Conservation (phyloP, 2,113 vertebrate species). For the Odocoileus virginianus region DNA sequence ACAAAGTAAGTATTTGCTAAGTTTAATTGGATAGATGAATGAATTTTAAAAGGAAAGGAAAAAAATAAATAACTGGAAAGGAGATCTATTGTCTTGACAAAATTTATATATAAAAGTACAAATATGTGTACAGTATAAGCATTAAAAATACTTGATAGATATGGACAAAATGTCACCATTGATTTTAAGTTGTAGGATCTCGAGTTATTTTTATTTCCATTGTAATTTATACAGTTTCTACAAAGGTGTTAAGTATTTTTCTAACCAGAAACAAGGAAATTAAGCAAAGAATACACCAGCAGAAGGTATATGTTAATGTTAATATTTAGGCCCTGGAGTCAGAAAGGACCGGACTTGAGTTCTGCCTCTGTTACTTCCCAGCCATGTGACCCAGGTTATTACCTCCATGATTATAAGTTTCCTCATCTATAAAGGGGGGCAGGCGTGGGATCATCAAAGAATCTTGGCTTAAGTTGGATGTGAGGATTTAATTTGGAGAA, state of each 20-base stretch:
- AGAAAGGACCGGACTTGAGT: not conserved
- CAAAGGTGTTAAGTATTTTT: not conserved
- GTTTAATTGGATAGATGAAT: not conserved
- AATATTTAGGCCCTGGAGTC: not conserved
- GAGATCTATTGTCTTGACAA: not conserved
- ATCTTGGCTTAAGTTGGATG: not conserved
- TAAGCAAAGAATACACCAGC: not conserved
- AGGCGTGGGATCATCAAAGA: not conserved
- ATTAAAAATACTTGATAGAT: not conserved
- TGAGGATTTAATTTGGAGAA: not conserved
- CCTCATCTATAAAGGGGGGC: not conserved
- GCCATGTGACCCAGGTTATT: not conserved
- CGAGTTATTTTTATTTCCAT: not conserved
- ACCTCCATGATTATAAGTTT: not conserved
- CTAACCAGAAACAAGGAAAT: not conserved
- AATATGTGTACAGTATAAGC: not conserved
- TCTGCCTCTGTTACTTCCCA: not conserved
- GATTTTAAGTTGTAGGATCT: not conserved
- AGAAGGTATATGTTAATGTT: not conserved
- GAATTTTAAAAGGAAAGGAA: not conserved
- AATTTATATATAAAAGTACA: not conserved
- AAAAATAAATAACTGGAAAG: not conserved
- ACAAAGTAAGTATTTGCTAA: not conserved
- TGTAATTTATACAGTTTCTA: not conserved
- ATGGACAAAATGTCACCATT: not conserved